Evolutionary conservation across 2,113 vertebrate species (phyloP), one percentile per base, ranked within the genome.

Genomic region (Zonotrichia leucophrys): DNA sequence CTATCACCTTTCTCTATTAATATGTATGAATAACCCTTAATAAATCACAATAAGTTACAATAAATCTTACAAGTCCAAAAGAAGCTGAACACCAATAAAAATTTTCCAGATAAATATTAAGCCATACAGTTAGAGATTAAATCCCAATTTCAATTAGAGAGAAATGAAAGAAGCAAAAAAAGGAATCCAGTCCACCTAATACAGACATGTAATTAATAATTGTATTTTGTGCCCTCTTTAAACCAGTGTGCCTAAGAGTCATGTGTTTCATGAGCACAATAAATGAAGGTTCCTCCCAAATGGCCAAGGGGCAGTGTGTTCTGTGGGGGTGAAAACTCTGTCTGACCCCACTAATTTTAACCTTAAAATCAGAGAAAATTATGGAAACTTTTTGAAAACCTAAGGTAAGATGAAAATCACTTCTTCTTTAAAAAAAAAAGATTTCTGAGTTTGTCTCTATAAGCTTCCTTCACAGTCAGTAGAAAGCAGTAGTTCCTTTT

Each of bases 211-310:
- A 46, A 78, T 12, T 7, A 60, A 28, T 50, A 33, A 49, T 6
- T 63, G 5, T 3, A 35, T 68, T 89, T 70, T 75, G 2, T 62
- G 15, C 6, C 24, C 4, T 67, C n/a, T 70, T 83, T 70, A 41
- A 60, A 31, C 6, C 2, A 69, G 8, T 28, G 7, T 78, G 15
- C 17, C 28, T 31, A 59, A 53, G 78, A 87, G 4, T 39, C 0
- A 0, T 31, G 22, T 62, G 15, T 39, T 59, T 62, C 30, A 53
- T 22, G 7, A 4, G 4, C 12, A 39, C 2, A 23, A 16, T 70
- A 81, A 72, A 77, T 31, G 9, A 46, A 41, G 5, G 4, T 25
- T 78, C 8, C 4, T 67, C 6, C 27, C 60, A 52, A 91, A 60
- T 33, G 5, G 19, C 3, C 47, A 47, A 5, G 7, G 7, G 7